Conservation (phyloP, 2,113 vertebrate genomes). For the Muntiacus reevesi region DNA sequence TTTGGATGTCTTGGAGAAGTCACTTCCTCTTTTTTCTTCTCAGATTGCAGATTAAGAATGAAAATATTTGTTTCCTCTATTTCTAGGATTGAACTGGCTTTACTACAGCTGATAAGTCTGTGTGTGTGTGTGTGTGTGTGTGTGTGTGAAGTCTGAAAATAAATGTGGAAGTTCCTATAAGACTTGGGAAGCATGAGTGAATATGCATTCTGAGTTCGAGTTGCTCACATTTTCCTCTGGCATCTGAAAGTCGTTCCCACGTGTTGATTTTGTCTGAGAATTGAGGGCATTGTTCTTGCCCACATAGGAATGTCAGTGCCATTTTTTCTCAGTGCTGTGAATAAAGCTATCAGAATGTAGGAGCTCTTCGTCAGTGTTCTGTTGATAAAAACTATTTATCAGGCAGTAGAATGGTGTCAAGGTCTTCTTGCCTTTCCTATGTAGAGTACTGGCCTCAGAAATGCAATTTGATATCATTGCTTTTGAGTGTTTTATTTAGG, state of each 20-base stretch:
- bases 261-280: constrained; percentile 62
- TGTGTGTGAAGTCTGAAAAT: constrained; percentile 7
- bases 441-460: not conserved
- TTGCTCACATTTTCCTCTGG: constrained; percentile 55
- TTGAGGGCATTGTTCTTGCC: constrained; percentile 62
- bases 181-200: not conserved
- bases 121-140: not conserved
- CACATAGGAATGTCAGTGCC: constrained; percentile 52
- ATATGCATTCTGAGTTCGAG: not conserved
- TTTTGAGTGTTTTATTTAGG: not conserved
- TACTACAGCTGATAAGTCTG: not conserved
- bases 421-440: not conserved
- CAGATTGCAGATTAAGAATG: constrained; percentile 54
- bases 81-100: constrained; percentile 37
- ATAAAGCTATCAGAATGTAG: constrained; percentile 32
- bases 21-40: constrained; percentile 47
- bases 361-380: not conserved
- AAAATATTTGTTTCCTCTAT: constrained; percentile 50
- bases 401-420: not conserved
- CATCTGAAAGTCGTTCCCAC: constrained; percentile 57
- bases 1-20: constrained; percentile 29
- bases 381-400: constrained; percentile 34
- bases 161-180: not conserved
- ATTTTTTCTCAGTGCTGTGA: constrained; percentile 26
- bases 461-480: not conserved